phyloP scores from a whole-genome alignment of 1,140 invertebrate species.

The Chironomus striatipennis region DNA sequence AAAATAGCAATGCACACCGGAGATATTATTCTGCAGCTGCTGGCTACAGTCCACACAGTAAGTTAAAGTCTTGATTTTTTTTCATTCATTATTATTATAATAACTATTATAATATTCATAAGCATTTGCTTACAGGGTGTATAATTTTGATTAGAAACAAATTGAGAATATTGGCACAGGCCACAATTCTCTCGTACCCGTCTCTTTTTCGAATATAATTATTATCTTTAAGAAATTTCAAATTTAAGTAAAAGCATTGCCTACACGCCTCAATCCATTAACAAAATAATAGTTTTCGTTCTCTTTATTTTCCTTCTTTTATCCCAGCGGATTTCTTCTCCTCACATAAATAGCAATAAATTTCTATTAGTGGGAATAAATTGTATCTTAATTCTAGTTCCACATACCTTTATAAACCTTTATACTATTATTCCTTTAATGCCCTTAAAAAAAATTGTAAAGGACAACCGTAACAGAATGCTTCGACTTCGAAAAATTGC shows the following conservation, averaged over 20 bases:
- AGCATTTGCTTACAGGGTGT: background rate
- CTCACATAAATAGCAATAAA: no score
- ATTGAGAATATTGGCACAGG: conserved; percentile 1
- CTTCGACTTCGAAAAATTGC: background rate
- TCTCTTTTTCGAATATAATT: background rate
- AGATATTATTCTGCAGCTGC: conserved; percentile 35
- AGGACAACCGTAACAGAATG: background rate
- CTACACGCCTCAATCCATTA: conserved; percentile 23
- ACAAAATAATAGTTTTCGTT: conserved; percentile 7
- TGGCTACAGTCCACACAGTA: conserved; percentile 33
- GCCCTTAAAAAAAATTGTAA: background rate
- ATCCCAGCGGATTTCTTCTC: no score
- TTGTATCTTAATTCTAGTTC: no score
- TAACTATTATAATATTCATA: background rate
- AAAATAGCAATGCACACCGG: conserved; percentile 38
- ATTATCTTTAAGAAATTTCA: background rate
- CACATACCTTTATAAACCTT: background rate
- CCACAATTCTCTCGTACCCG: background rate
- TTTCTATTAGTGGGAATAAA: no score
- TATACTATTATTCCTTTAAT: background rate
- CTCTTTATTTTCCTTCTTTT: no score
- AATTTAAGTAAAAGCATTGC: background rate
- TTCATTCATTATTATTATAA: no score
- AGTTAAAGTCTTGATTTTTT: background rate
- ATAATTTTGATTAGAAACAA: conserved; percentile 15